Percentiles rank a stretch among this genome's conserved stretches.
Conservation (phyloP, 23 tunicate genomes). For the Ascidia mentula region DNA sequence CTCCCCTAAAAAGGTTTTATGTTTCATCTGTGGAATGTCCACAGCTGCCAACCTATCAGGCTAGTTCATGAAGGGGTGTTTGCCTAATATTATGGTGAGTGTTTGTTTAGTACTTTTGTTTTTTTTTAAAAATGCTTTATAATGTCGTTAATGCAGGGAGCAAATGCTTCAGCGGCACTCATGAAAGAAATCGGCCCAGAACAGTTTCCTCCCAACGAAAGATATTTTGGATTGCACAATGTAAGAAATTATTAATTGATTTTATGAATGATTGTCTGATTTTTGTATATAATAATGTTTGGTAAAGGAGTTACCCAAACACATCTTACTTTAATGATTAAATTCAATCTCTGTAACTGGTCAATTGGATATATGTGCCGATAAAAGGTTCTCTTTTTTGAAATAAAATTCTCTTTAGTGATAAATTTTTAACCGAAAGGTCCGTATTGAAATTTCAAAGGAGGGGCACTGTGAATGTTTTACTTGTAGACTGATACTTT, state of each 20-base stretch:
- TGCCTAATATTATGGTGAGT: conserved; percentile 80
- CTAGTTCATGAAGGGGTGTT: conserved; percentile 95
- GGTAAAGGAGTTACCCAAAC: too few relatives aligned
- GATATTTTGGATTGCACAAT: conserved; percentile 85
- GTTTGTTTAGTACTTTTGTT: background rate
- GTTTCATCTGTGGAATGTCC: conserved; percentile 10
- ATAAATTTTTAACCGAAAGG: too few relatives aligned
- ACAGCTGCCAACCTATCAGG: conserved; percentile 2
- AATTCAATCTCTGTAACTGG: too few relatives aligned
- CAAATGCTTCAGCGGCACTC: conserved; percentile 88
- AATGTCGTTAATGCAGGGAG: conserved; percentile 52
- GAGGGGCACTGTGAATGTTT: background rate
- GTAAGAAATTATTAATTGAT: conserved; percentile 46
- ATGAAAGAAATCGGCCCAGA: conserved; percentile 79
- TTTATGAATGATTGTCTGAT: background rate
- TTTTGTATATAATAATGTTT: too few relatives aligned
- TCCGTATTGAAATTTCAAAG: too few relatives aligned
- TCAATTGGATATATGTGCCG: too few relatives aligned
- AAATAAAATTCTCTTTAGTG: too few relatives aligned
- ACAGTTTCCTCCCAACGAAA: conserved; percentile 76
- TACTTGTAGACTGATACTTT: too few relatives aligned
- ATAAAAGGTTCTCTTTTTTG: too few relatives aligned
- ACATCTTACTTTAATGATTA: too few relatives aligned
- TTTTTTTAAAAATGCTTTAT: background rate
- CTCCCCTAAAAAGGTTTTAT: too few relatives aligned